Evolutionary conservation across 1,140 invertebrate genomes (phyloP).

Genomic region (Rhyacophila brunnea): DNA sequence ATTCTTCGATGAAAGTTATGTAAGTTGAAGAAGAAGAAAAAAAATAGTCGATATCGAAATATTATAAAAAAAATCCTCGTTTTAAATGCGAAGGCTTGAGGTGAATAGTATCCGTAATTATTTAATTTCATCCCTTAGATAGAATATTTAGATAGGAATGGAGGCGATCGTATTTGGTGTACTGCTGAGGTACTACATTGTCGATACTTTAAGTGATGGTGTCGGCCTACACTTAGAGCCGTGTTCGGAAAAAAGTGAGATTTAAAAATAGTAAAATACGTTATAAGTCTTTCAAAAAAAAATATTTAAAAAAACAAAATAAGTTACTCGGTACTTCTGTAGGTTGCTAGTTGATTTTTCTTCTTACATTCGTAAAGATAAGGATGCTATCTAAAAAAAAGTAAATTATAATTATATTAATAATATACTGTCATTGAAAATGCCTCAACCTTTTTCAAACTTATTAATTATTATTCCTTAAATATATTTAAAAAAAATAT

Average conservation of each 20-base stretch:
- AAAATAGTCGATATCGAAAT: too few species aligned
- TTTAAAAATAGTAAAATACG: conserved; percentile 28
- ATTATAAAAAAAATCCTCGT: too few species aligned
- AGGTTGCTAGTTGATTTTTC: conserved; percentile 33
- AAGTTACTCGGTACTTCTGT: conserved; percentile 22
- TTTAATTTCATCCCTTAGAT: too few species aligned
- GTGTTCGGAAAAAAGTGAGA: conserved; percentile 31
- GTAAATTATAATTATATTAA: background rate
- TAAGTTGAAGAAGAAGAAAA: too few species aligned
- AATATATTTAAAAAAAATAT: background rate
- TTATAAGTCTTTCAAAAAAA: conserved; percentile 10
- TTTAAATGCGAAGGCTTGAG: too few species aligned
- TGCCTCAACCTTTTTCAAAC: background rate
- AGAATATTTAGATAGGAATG: too few species aligned
- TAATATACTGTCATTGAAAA: conserved; percentile 1
- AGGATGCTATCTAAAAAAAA: too few species aligned
- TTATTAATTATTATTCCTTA: background rate
- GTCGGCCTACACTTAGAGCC: background rate
- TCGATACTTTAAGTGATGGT: too few species aligned
- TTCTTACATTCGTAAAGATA: conserved; percentile 8
- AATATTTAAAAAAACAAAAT: background rate
- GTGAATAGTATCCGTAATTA: too few species aligned
- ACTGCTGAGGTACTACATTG: too few species aligned
- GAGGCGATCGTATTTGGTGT: too few species aligned
- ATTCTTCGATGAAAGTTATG: too few species aligned